Conservation (phyloP, 2,797 vertebrate genomes). For the Sebastes cheni region DNA sequence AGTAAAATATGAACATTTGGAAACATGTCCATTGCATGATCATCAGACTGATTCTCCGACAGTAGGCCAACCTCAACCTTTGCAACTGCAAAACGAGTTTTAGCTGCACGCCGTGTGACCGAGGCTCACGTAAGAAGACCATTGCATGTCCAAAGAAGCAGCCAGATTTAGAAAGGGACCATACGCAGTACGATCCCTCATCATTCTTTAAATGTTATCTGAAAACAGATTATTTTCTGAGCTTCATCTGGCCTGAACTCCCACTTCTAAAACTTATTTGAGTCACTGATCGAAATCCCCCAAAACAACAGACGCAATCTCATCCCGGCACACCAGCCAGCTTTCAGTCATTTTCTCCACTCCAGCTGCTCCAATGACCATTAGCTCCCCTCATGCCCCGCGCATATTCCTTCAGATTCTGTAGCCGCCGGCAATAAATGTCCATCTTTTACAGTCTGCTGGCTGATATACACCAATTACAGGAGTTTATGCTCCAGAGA, state of each 20-base stretch:
- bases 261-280: constrained; percentile 24
- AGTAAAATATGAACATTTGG: not conserved
- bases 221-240: not conserved
- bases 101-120: not conserved
- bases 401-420: constrained; percentile 45
- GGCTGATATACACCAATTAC: constrained; percentile 79
- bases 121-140: not conserved
- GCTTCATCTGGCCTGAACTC: not conserved
- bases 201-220: constrained; percentile 3
- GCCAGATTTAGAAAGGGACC: not conserved
- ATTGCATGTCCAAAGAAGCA: not conserved
- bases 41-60: not conserved
- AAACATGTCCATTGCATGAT: too few species aligned
- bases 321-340: constrained; percentile 10
- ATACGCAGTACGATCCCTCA: not conserved
- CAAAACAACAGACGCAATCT: not conserved
- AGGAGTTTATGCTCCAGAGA: constrained; percentile 66
- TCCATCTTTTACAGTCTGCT: constrained; percentile 74
- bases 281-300: constrained; percentile 20
- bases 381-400: constrained; percentile 38
- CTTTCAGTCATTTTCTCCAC: constrained; percentile 49
- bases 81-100: not conserved
- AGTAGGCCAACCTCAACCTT: too few species aligned
- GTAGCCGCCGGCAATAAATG: constrained; percentile 61
- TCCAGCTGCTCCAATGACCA: constrained; percentile 65